Base-by-base conservation (phyloP, 53 echinoderm and acorn worm species). In the Astropecten irregularis region DNA sequence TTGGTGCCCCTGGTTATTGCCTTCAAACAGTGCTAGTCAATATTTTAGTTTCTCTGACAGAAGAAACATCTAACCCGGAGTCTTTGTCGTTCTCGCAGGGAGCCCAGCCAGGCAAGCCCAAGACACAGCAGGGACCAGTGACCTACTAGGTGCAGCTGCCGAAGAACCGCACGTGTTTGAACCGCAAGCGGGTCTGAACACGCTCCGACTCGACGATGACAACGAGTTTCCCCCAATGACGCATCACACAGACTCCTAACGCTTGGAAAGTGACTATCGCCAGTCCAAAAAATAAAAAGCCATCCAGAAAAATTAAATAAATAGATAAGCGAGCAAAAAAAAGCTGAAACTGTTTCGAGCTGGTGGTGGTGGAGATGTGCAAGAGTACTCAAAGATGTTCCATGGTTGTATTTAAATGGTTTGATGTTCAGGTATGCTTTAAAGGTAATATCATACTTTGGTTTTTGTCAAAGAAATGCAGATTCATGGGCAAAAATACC, bases 181-280 rank as follows among this genome's bases (percentile, higher is more conserved):
- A 18, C 70, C 81, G 62, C 77, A 69, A 31, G 81, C 95, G 9
- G 95, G 95, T 60, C 82, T 95, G 77, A 92, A 95, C 66, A 92
- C 92, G 42, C 92, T 97, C 48, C 61, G 91, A 32, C 77, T 97
- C 6, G 92, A 97, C 30, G 97, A 97, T 51, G 93, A 97, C 31
- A 92, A 92, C 38, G 97, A 97, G 67, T 97, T 97, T 55, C 97
- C 97, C 66, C 97, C 97, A 81, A 94, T 97, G 94, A 94, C 91
- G 37, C 97, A 97, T 57, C 92, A 94, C 83, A 88, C 97, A 0
- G 97, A 97, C 68, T 56, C 85, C 46, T 85, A 85, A 29, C 36
- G 18, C 25, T 8, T n/a, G n/a, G 3, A 1, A 60, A 23, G 21
- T 26, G 26, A 21, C 25, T 11, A 19, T 11, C 20, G 18, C 25